Percentiles rank a stretch among this genome's conserved stretches.
Conservation (phyloP, 2,113 vertebrate genomes). For the Excalfactoria chinensis region DNA sequence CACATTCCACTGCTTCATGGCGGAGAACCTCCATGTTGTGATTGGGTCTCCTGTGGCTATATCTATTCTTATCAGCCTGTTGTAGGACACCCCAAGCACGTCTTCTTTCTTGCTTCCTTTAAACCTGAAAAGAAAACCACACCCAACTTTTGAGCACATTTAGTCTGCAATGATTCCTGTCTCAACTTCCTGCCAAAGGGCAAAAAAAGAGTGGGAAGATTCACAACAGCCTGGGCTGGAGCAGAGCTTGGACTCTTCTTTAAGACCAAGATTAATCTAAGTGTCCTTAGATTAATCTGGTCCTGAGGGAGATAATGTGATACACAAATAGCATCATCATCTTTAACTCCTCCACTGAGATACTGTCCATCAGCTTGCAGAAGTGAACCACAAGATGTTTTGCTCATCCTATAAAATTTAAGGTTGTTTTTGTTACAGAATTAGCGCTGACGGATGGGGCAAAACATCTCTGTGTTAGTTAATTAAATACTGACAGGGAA, state of each 20-base stretch:
- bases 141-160: background rate
- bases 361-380: background rate
- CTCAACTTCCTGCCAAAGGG: background rate
- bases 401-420: background rate
- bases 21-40: constrained; percentile 95
- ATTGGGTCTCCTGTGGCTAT: constrained; percentile 87
- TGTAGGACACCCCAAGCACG: constrained; percentile 95
- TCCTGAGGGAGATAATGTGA: background rate
- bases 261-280: no score
- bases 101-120: constrained; percentile 94
- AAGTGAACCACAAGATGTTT: background rate
- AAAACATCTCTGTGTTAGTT: background rate
- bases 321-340: background rate
- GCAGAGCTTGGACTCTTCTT: background rate
- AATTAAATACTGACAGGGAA: background rate
- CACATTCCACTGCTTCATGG: constrained; percentile 99
- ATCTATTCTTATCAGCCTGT: constrained; percentile 94
- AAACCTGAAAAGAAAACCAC: constrained; percentile 82
- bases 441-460: background rate
- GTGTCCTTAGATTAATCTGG: background rate
- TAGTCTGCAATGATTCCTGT: background rate
- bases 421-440: background rate
- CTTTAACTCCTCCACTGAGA: background rate
- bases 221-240: background rate
- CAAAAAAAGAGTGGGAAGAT: background rate